Conservation (phyloP, 2,888 invertebrate species). For the Agonum fuliginosum region DNA sequence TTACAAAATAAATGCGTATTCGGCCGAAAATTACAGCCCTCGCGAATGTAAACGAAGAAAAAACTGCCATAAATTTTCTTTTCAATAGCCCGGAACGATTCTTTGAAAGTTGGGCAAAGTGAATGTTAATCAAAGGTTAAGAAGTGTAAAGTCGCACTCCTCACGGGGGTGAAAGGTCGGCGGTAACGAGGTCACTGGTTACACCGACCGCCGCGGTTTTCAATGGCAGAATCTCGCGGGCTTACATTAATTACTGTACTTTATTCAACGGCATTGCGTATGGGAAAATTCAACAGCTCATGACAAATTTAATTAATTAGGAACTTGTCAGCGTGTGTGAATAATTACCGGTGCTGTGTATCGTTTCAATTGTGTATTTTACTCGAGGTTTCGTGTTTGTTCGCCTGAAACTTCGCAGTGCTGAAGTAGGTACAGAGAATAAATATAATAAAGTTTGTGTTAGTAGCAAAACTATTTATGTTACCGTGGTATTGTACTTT, state of each 20-base stretch:
- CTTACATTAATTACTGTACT: conserved; percentile 41
- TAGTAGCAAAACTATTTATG: conserved; percentile 12
- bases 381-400: conserved; percentile 35
- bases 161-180: conserved; percentile 7
- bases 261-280: conserved; percentile 34
- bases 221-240: conserved; percentile 37
- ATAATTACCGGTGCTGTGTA: conserved; percentile 34
- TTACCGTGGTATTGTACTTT: conserved; percentile 25
- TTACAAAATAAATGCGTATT: conserved; percentile 16
- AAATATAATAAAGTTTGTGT: conserved; percentile 11
- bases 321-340: conserved; percentile 38
- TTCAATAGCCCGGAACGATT: conserved; percentile 32
- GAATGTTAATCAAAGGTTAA: conserved; percentile 49
- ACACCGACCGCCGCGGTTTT: conserved; percentile 9
- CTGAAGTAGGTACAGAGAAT: conserved; percentile 8
- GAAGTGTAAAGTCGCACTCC: conserved; percentile 23
- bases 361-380: conserved; percentile 45
- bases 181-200: background rate
- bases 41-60: conserved; percentile 18
- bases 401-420: background rate
- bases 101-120: conserved; percentile 28
- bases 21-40: conserved; percentile 5
- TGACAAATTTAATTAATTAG: conserved; percentile 45
- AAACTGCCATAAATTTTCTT: conserved; percentile 42
- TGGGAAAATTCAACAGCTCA: conserved; percentile 39